Percentiles rank a stretch among this genome's conserved stretches.
phyloP scores from a whole-genome alignment of 1,140 invertebrate species.

The Drosophila yakuba region DNA sequence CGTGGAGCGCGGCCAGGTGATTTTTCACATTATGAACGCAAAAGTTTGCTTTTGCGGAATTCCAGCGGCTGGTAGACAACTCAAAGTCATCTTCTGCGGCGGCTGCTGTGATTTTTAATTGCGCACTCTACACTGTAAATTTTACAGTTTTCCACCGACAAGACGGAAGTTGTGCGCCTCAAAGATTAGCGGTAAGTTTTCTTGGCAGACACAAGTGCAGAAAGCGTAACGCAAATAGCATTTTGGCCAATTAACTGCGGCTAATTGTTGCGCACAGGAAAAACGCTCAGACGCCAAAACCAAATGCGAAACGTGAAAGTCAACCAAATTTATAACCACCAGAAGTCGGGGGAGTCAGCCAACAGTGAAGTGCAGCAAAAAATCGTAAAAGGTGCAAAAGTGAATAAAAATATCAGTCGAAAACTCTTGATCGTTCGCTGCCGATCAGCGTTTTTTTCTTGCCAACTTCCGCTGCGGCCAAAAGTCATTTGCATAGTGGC shows the following conservation, averaged over 20 bases:
- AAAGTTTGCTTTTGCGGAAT: conserved; percentile 48
- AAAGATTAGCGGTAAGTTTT: conserved; percentile 56
- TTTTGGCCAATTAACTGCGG: conserved; percentile 79
- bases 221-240: conserved; percentile 74
- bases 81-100: conserved; percentile 43
- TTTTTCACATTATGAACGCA: conserved; percentile 61
- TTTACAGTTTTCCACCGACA: conserved; percentile 58
- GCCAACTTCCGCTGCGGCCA: conserved; percentile 58
- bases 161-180: conserved; percentile 61
- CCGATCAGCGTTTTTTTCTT: conserved; percentile 54
- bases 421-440: conserved; percentile 43
- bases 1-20: conserved; percentile 50
- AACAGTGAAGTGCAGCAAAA: conserved; percentile 16
- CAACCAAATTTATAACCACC: conserved; percentile 51
- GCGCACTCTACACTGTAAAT: conserved; percentile 56
- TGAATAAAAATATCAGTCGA: conserved; percentile 7
- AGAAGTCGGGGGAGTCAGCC: conserved; percentile 35
- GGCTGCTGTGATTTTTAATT: conserved; percentile 61
- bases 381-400: neutral
- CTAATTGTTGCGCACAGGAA: conserved; percentile 70
- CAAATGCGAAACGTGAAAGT: conserved; percentile 76
- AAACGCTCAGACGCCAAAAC: conserved; percentile 45
- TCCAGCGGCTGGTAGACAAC: conserved; percentile 31
- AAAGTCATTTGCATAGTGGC: conserved; percentile 54
- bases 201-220: conserved; percentile 61